Evolutionary conservation across 2,113 vertebrate species (phyloP).

Genomic region (Dasyprocta punctata): DNA sequence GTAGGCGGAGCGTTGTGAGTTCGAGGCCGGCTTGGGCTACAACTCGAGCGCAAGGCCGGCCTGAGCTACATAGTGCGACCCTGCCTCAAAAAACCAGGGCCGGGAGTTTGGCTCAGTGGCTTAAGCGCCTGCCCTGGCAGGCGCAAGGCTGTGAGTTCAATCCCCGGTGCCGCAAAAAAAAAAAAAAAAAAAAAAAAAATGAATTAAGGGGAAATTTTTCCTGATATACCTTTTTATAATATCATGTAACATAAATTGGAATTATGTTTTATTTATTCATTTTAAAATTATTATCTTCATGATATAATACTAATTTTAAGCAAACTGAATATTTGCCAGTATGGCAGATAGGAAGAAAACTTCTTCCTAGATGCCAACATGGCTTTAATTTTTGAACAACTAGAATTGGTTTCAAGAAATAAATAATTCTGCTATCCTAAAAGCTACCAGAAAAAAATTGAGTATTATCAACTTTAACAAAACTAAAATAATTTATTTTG

Average conservation of each 20-base stretch:
- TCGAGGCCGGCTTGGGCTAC: too few relatives aligned
- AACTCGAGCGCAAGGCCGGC: too few relatives aligned
- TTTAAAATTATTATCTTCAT: slow-evolving; percentile 34
- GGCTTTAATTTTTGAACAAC: slow-evolving; percentile 60
- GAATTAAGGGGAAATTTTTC: background rate
- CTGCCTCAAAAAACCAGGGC: too few relatives aligned
- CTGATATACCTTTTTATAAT: background rate
- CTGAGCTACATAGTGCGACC: too few relatives aligned
- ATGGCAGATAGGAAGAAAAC: background rate
- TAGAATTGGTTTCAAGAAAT: slow-evolving; percentile 58
- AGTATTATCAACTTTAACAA: slow-evolving; percentile 51
- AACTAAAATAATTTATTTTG: slow-evolving; percentile 68
- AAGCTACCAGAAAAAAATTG: slow-evolving; percentile 19
- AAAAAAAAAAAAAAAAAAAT: too few relatives aligned
- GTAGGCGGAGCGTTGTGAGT: too few relatives aligned
- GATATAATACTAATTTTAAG: background rate
- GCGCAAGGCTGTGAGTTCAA: too few relatives aligned
- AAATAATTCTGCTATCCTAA: slow-evolving; percentile 43
- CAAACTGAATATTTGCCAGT: background rate
- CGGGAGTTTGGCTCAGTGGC: too few relatives aligned
- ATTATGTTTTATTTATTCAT: slow-evolving; percentile 6
- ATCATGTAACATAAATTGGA: background rate
- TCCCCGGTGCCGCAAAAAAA: too few relatives aligned
- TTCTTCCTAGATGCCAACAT: background rate
- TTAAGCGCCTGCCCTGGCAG: too few relatives aligned